Evolutionary conservation across 1,140 invertebrate genomes (phyloP).

Genomic region (Diachasmimorpha longicaudata): DNA sequence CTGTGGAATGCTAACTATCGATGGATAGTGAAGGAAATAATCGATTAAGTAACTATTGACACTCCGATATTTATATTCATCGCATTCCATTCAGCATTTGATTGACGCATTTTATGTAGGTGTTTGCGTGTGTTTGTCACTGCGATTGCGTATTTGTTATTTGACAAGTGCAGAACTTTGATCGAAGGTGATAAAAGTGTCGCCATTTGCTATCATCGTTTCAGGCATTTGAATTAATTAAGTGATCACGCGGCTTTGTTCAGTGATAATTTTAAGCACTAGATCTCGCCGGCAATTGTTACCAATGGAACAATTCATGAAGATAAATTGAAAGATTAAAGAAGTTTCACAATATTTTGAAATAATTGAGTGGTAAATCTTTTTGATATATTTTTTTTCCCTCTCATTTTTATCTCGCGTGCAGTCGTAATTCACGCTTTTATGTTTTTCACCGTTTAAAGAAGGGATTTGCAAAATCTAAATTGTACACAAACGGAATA

Average conservation of each 20-base stretch:
- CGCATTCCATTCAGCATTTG: not conserved
- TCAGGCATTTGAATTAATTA: not conserved
- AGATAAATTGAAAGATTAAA: not conserved
- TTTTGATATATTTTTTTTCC: no score
- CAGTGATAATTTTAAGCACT: not conserved
- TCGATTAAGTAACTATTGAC: not conserved
- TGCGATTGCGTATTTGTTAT: not conserved
- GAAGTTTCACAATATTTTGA: not conserved
- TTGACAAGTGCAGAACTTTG: constrained; percentile 28
- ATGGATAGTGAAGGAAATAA: not conserved
- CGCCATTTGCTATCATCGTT: constrained; percentile 17
- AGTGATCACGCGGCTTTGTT: not conserved
- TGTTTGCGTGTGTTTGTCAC: not conserved
- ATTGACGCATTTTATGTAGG: not conserved
- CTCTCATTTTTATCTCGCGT: no score
- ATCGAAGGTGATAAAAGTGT: constrained; percentile 24
- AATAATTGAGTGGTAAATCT: not conserved
- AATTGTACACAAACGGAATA: not conserved
- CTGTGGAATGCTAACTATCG: not conserved
- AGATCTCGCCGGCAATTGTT: not conserved
- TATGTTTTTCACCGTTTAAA: not conserved
- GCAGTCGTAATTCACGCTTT: no score
- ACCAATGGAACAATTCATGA: not conserved
- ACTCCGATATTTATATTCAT: not conserved
- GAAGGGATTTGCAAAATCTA: not conserved